Conservation (phyloP, 2,113 vertebrate genomes). For the Hyperopisus bebe region DNA sequence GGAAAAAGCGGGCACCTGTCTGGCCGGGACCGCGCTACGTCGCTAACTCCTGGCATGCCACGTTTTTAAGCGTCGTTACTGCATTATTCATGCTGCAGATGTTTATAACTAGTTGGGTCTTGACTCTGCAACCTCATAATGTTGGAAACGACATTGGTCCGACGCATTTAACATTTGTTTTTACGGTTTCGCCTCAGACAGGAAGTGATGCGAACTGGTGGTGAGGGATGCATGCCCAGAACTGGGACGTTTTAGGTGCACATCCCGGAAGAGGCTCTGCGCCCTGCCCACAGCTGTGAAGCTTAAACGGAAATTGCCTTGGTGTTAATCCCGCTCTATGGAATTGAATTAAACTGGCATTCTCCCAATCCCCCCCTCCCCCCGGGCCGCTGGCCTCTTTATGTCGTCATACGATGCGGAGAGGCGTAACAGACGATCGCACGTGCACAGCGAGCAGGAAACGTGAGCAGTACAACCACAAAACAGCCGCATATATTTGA, state of each 20-base stretch:
- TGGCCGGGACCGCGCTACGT: not conserved
- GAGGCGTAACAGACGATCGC: not conserved
- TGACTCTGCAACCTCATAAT: not conserved
- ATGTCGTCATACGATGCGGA: conserved; percentile 21
- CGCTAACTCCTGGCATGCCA: not conserved
- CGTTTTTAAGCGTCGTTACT: not conserved
- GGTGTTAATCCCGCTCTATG: not conserved
- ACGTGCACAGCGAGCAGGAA: not conserved
- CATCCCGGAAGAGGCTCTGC: not conserved
- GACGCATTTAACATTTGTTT: not conserved
- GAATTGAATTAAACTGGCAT: conserved; percentile 22
- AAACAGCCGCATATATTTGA: conserved; percentile 21
- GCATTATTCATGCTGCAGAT: not conserved
- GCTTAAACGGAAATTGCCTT: not conserved
- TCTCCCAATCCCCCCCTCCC: not conserved
- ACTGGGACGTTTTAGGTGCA: not conserved
- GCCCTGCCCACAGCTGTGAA: not conserved
- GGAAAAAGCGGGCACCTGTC: not conserved
- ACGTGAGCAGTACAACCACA: not conserved
- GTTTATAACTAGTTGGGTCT: not conserved
- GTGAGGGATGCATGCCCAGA: not conserved
- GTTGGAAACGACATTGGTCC: not conserved
- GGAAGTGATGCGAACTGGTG: not conserved
- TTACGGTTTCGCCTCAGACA: not conserved
- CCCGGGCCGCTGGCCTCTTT: conserved; percentile 25